phyloP scores from a whole-genome alignment of 1,140 invertebrate genomes.

The Microplitis mediator region DNA sequence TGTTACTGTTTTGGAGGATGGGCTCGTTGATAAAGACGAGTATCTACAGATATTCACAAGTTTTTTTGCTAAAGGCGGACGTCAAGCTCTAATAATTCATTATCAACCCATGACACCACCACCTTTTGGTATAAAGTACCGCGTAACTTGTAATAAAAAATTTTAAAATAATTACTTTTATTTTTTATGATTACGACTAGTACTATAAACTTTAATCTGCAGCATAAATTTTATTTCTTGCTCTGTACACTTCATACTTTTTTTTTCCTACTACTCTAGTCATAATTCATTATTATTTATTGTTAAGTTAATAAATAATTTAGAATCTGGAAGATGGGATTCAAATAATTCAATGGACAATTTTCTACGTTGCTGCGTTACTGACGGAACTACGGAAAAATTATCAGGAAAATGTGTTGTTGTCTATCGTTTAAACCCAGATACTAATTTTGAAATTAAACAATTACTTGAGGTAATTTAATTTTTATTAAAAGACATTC shows the following conservation, averaged over 20 bases:
- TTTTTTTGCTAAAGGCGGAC: constrained; percentile 61
- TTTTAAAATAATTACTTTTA: not conserved
- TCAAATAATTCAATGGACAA: constrained; percentile 25
- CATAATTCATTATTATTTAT: not conserved
- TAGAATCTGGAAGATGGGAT: constrained; percentile 64
- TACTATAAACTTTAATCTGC: not conserved
- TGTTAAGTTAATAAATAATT: not conserved
- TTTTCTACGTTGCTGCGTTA: constrained; percentile 61
- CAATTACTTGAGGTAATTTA: constrained; percentile 62
- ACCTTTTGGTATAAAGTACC: constrained; percentile 51
- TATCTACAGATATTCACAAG: constrained; percentile 66
- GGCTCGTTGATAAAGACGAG: constrained; percentile 67
- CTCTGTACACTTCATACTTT: too few relatives aligned
- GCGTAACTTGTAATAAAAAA: not conserved
- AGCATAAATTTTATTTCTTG: too few relatives aligned
- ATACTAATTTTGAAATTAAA: constrained; percentile 60
- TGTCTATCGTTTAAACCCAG: constrained; percentile 61
- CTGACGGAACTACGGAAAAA: constrained; percentile 57
- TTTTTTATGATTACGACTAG: not conserved
- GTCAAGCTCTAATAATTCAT: constrained; percentile 61
- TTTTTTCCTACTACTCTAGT: too few relatives aligned
- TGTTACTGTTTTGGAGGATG: constrained; percentile 67
- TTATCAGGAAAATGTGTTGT: constrained; percentile 64
- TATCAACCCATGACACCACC: constrained; percentile 61
- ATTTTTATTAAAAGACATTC: not conserved